Evolutionary conservation across 2,797 vertebrate genomes (phyloP).

Genomic region (Lepus townsendii): DNA sequence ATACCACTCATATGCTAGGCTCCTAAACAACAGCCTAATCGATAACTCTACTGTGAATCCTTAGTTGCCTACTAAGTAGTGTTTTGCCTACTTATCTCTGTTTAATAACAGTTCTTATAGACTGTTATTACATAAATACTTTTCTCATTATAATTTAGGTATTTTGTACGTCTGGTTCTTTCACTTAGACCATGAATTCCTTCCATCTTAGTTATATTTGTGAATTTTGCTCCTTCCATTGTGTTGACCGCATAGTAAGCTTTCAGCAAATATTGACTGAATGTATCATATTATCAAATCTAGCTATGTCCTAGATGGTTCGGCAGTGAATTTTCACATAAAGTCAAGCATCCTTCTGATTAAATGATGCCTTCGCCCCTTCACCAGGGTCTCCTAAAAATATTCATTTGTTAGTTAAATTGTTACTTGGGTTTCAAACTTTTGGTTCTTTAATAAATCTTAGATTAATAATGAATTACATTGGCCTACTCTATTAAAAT

Average conservation of each 20-base stretch:
- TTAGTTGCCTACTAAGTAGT: background rate
- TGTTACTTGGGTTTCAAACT: slow-evolving; percentile 34
- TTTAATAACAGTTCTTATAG: slow-evolving; percentile 49
- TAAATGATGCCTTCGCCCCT: background rate
- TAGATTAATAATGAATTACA: slow-evolving; percentile 48
- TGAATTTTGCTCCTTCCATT: background rate
- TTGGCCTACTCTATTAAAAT: slow-evolving; percentile 40
- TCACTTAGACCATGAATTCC: slow-evolving; percentile 6
- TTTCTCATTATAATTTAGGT: slow-evolving; percentile 18
- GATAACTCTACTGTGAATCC: slow-evolving; percentile 9
- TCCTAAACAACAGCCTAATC: slow-evolving; percentile 29
- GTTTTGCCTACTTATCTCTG: slow-evolving; percentile 32
- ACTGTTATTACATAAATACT: background rate
- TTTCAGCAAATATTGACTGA: background rate
- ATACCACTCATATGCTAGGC: background rate
- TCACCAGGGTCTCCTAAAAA: background rate
- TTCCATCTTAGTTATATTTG: slow-evolving; percentile 13
- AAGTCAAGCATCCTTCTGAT: background rate
- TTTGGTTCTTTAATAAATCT: slow-evolving; percentile 46
- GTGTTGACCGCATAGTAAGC: background rate
- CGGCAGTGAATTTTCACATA: background rate
- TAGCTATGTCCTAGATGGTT: background rate
- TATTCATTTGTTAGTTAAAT: slow-evolving; percentile 46
- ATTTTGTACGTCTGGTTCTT: slow-evolving; percentile 30
- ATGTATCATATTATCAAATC: background rate